Percentiles rank a stretch among this genome's conserved stretches.
phyloP scores from a whole-genome alignment of 2,888 invertebrate species.

The Agonopterix heracliana region DNA sequence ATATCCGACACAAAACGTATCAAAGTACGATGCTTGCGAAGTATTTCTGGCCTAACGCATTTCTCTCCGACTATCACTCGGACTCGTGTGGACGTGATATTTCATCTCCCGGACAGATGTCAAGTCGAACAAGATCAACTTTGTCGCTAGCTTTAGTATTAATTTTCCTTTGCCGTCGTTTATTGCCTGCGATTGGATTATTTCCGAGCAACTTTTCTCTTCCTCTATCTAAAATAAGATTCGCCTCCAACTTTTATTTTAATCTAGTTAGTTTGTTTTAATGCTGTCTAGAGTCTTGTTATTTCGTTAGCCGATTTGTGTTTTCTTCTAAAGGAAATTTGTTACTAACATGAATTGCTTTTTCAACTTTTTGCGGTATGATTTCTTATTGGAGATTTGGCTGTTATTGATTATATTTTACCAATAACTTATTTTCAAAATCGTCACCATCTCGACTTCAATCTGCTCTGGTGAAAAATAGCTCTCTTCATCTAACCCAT shows the following conservation, averaged over 20 bases:
- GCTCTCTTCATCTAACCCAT: too few species aligned
- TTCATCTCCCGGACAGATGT: constrained; percentile 62
- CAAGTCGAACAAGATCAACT: constrained; percentile 57
- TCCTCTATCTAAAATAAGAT: constrained; percentile 46
- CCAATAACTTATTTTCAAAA: too few species aligned
- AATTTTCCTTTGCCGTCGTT: constrained; percentile 59
- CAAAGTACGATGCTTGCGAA: neutral
- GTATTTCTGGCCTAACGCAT: too few species aligned
- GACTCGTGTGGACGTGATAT: constrained; percentile 41
- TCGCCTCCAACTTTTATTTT: constrained; percentile 35
- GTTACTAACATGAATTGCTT: too few species aligned
- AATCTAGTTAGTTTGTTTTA: constrained; percentile 29
- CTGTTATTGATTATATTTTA: too few species aligned
- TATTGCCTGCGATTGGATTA: constrained; percentile 67
- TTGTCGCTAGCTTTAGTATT: constrained; percentile 56
- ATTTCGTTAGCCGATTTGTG: neutral
- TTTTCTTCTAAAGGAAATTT: neutral
- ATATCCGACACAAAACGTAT: neutral
- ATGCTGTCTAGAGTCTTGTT: constrained; percentile 8
- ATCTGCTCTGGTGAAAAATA: too few species aligned
- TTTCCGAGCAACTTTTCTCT: constrained; percentile 55
- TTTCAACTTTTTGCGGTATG: too few species aligned
- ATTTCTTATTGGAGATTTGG: too few species aligned
- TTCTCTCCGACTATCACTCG: neutral
- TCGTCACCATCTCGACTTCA: too few species aligned